phyloP scores from a whole-genome alignment of 2,888 invertebrate species.

The Campoplex capitator region DNA sequence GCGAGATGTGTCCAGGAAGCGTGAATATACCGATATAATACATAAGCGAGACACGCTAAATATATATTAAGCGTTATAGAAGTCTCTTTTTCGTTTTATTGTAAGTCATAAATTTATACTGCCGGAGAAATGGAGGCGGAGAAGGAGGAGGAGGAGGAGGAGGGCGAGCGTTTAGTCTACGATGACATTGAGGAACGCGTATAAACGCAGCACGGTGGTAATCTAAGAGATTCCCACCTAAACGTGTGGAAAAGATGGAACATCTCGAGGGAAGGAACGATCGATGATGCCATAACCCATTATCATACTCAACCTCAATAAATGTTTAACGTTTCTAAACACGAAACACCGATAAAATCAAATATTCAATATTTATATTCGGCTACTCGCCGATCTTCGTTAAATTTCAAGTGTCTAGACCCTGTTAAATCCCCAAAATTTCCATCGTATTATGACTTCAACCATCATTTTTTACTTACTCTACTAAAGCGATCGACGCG shows the following conservation, averaged over 20 bases:
- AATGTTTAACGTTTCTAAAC: constrained; percentile 26
- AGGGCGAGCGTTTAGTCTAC: constrained; percentile 17
- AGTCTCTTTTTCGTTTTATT: constrained; percentile 10
- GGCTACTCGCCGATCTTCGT: constrained; percentile 16
- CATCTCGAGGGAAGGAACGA: not conserved
- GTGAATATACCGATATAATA: constrained; percentile 9
- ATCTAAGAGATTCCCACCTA: constrained; percentile 17
- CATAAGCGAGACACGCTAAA: constrained; percentile 1
- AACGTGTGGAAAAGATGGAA: not conserved
- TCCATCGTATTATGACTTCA: not conserved
- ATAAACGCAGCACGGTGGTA: constrained; percentile 4
- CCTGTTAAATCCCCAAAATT: constrained; percentile 38
- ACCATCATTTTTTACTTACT: not conserved
- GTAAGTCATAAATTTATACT: constrained; percentile 68
- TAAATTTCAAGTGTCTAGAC: constrained; percentile 53
- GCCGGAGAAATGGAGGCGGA: not conserved
- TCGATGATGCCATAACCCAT: not conserved
- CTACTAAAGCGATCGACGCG: not conserved
- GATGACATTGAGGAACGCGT: constrained; percentile 15
- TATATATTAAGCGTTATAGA: constrained; percentile 37
- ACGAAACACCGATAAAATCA: constrained; percentile 49
- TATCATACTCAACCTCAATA: constrained; percentile 23
- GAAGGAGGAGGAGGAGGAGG: not conserved
- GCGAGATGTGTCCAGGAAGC: not conserved
- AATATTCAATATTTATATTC: constrained; percentile 7